phyloP scores from a whole-genome alignment of 2,797 vertebrate genomes.

The Spea hammondii region DNA sequence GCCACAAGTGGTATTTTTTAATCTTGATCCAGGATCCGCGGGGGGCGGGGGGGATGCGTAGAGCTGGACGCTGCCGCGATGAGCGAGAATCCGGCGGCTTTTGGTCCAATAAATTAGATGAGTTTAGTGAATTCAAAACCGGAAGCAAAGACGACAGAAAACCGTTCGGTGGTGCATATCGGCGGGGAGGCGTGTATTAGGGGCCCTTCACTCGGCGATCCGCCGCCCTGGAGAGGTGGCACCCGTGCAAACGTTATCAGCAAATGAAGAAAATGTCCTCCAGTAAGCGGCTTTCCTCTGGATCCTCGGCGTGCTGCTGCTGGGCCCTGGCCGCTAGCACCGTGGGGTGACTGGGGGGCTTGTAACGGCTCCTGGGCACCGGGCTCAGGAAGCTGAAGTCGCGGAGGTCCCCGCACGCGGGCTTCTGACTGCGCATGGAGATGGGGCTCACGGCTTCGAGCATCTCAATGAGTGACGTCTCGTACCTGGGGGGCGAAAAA shows the following conservation, averaged over 20 bases:
- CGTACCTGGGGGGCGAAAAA: constrained; percentile 65
- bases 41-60: too few relatives aligned
- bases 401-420: constrained; percentile 45
- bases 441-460: constrained; percentile 77
- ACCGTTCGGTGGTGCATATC: too few relatives aligned
- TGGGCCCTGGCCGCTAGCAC: constrained; percentile 45
- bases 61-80: not conserved
- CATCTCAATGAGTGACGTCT: constrained; percentile 78
- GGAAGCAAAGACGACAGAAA: constrained; percentile 3
- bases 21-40: too few relatives aligned
- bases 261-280: constrained; percentile 97
- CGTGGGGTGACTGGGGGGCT: constrained; percentile 36
- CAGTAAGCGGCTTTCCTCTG: constrained; percentile 86
- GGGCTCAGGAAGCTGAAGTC: constrained; percentile 30
- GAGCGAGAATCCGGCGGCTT: not conserved
- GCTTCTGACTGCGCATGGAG: constrained; percentile 50
- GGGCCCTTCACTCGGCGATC: not conserved
- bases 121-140: constrained; percentile 2
- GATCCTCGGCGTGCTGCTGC: constrained; percentile 67
- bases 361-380: not conserved
- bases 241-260: constrained; percentile 52
- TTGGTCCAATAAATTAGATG: constrained; percentile 2
- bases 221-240: not conserved
- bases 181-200: too few relatives aligned
- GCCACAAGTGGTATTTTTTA: too few relatives aligned